Conservation (phyloP, 2,888 invertebrate species). For the Orchesellides sinensis region DNA sequence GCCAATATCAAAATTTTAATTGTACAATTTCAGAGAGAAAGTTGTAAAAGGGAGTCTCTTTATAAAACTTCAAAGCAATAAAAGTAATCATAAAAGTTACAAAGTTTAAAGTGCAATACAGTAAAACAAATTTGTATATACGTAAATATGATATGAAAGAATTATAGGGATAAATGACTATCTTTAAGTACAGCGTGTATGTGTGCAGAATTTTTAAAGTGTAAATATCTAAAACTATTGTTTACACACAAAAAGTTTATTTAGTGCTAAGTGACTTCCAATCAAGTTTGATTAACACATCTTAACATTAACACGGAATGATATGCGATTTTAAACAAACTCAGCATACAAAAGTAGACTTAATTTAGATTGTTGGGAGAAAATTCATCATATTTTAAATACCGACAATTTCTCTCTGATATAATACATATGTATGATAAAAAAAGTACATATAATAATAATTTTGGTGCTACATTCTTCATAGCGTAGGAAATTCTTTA, state of each 20-base stretch:
- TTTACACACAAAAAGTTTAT: not conserved
- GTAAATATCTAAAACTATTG: not conserved
- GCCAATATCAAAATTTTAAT: not conserved
- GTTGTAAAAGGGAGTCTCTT: too few species aligned
- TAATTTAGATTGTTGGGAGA: too few species aligned
- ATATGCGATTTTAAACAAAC: too few species aligned
- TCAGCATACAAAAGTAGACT: too few species aligned
- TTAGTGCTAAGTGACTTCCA: conserved; percentile 57
- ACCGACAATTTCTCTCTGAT: too few species aligned
- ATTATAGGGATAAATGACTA: too few species aligned
- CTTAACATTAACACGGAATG: too few species aligned
- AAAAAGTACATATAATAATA: not conserved
- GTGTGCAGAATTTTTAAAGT: not conserved
- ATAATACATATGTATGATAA: too few species aligned
- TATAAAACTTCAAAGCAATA: too few species aligned
- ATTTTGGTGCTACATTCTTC: conserved; percentile 9
- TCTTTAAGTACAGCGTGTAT: not conserved
- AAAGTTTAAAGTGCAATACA: conserved; percentile 52
- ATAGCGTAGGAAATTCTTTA: not conserved
- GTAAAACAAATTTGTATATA: not conserved
- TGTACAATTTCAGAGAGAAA: not conserved
- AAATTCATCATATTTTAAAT: too few species aligned
- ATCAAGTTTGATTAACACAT: conserved; percentile 48
- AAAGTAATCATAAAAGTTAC: not conserved
- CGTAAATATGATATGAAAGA: too few species aligned